Conservation (phyloP, 2,888 invertebrate species). For the Tenthredo mesomela region DNA sequence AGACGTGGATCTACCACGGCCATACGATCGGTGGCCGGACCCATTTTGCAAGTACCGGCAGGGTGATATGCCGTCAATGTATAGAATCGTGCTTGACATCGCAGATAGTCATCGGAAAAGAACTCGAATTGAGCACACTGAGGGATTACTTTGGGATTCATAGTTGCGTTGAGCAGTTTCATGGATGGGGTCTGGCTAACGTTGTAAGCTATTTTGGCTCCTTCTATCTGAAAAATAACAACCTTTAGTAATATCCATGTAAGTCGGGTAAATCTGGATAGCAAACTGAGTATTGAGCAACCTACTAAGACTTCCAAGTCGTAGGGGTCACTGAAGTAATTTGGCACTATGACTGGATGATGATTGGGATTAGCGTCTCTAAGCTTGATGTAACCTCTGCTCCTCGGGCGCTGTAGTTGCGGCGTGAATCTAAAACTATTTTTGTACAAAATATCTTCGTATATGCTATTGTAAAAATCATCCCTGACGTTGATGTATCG, state of each 20-base stretch:
- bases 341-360: conserved; percentile 92
- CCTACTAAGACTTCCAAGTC: conserved; percentile 84
- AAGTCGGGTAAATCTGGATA: neutral
- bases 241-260: neutral
- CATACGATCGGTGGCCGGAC: conserved; percentile 80
- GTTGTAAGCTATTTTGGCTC: conserved; percentile 84
- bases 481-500: no score
- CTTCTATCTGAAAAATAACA: conserved; percentile 82
- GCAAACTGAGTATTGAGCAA: conserved; percentile 50
- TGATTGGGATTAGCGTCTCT: conserved; percentile 85
- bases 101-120: conserved; percentile 88
- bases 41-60: conserved; percentile 91
- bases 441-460: no score
- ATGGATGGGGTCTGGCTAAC: conserved; percentile 83
- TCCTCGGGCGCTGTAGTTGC: conserved; percentile 81
- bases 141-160: conserved; percentile 84
- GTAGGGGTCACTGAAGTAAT: conserved; percentile 87
- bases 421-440: no score
- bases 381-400: conserved; percentile 85
- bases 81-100: conserved; percentile 87
- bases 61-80: conserved; percentile 91
- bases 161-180: conserved; percentile 81
- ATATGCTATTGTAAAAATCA: no score
- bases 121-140: conserved; percentile 83
- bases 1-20: conserved; percentile 87